Evolutionary conservation across 2,113 vertebrate species (phyloP), one percentile per base, ranked within the genome.

Genomic region (Rhea americana): DNA sequence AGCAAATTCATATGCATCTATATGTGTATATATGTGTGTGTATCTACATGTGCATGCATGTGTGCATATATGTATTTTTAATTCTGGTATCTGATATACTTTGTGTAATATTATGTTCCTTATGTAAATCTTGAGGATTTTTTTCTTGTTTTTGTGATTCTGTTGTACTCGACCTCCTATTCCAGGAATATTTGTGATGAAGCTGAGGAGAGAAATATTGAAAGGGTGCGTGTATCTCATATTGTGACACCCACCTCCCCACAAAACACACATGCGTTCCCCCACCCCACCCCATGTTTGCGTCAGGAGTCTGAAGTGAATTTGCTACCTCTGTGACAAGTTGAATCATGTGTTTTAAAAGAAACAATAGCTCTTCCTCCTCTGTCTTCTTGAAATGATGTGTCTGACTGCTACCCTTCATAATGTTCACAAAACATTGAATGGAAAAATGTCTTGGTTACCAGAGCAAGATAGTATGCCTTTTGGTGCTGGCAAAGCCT

Each of bases 51-150:
- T 16, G 17, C 17, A 18, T 18, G 17, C 45, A 47, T 18, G 5
- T 18, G 18, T 18, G 18, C 17, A 47, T 8, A 47, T 47, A 47
- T 47, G 17, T 17, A 37, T 61, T 24, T 37, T 62, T 62, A 62
- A 62, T 67, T 67, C 43, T 86, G 30, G 9, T 58, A 80, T 35
- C 14, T 73, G 8, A 11, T 62, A 32, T 5, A 17, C 4, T 47
- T 80, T 12, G 7, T 25, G 22, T 77, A 84, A 30, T 62, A 58
- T 28, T 70, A 2, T 55, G 41, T 72, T 21, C 2, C 5, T 7
- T 81, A 32, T 18, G 79, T 93, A 72, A 91, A 70, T 90, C 35
- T 35, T 77, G 20, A 74, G 7, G 16, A 68, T 47, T 78, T 78
- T 39, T 21, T 7, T 32, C 3, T 37, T 35, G 53, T 39, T 67